Evolutionary conservation across 2,113 vertebrate genomes (phyloP), one percentile per base, ranked within the genome.

Genomic region (Dasyprocta punctata): DNA sequence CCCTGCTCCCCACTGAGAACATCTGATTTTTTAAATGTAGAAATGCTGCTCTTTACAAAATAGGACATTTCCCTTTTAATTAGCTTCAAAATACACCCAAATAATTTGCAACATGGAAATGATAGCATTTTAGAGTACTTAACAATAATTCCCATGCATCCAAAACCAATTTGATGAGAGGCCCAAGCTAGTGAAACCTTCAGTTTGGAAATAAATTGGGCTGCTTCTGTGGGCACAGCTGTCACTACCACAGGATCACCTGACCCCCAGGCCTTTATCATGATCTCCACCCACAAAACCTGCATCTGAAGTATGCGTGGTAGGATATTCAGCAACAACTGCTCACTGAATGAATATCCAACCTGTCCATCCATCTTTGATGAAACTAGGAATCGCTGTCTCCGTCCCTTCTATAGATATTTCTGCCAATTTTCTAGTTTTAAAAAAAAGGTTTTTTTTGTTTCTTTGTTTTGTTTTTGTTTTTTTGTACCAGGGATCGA

Each of bases 1-100:
- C 97, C 89, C 73, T 96, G 95, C 97, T 98, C 97, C 98, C 98
- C 85, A 98, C 98, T 98, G 98, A 98, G 98, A 98, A 97, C 97
- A 98, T 98, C 98, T 98, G 98, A 96, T 78, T 98, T 98, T 98
- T 97, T 97, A 98, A 99, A 99, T 98, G 98, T 98, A 98, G 98
- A 98, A 98, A 98, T 98, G 96, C 94, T 98, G 97, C 93, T 97
- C 98, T 97, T 98, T 90, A 96, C 47, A 97, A 97, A 98, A 96
- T 94, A 97, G 92, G 97, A 97, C 95, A 98, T 94, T 97, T 98
- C 98, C 94, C 90, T 96, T 97, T 98, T 98, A 98, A 98, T 98
- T 97, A 98, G 94, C 97, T 98, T 98, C 93, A 95, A 98, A 97
- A 98, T 89, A 96, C 82, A 95, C 87, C 92, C 96, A 95, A 98